Percentiles rank a stretch among this genome's conserved stretches.
phyloP scores from a whole-genome alignment of 2,797 vertebrate genomes.

The Halcyon leucocephala region DNA sequence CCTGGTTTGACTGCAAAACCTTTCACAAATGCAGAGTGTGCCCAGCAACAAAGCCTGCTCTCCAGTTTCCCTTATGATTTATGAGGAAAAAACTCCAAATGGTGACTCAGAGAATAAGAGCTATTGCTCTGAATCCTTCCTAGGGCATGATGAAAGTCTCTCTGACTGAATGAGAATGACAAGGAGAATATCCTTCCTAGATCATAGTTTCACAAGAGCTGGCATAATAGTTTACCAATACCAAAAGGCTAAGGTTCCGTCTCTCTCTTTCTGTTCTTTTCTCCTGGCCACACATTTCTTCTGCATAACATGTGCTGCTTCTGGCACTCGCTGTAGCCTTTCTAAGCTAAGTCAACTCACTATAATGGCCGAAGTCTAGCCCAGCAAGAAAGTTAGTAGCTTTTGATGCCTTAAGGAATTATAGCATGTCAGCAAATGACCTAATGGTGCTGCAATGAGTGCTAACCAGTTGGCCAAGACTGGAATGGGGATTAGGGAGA shows the following conservation, averaged over 20 bases:
- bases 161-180: neutral
- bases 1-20: neutral
- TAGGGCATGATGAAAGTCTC: neutral
- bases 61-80: neutral
- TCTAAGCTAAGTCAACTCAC: neutral
- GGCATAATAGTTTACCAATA: neutral
- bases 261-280: neutral
- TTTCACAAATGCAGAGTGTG: neutral
- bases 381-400: neutral
- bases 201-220: neutral
- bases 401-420: neutral
- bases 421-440: neutral
- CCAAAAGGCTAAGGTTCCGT: neutral
- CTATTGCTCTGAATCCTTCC: neutral
- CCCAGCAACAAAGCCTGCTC: neutral
- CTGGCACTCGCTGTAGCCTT: neutral
- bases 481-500: neutral
- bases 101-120: neutral
- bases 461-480: neutral
- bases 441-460: neutral
- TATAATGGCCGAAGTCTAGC: neutral
- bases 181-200: neutral
- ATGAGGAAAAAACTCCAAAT: neutral
- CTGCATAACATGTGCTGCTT: neutral
- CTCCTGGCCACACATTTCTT: neutral